These are phyloP conservation scores for zebrafish (Danio rerio) DNA, from an alignment of 2,113 vertebrate genomes.

Conservation along the genomic window GRCz12tu NC_133200.1:5914001-5914500, in stretches of 20 bases:
- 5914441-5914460: neutral
- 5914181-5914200: no score
- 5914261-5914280: constrained; percentile 77
- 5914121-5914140: no score
- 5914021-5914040: no score
- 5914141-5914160: no score
- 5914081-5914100: no score
- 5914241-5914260: constrained; percentile 82
- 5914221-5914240: constrained; percentile 84
- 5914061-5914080: no score
- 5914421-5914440: neutral
- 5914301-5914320: constrained; percentile 77
- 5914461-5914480: neutral
- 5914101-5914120: no score
- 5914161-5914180: no score
- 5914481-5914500: no score
- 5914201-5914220: neutral
- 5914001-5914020: no score
- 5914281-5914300: constrained; percentile 80
- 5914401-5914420: constrained; percentile 49
- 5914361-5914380: constrained; percentile 79
- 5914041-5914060: no score
- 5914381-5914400: constrained; percentile 56
- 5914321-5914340: constrained; percentile 85
- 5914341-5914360: constrained; percentile 86